phyloP scores from a whole-genome alignment of 2,888 invertebrate genomes.

The Microctonus aethiopoides region DNA sequence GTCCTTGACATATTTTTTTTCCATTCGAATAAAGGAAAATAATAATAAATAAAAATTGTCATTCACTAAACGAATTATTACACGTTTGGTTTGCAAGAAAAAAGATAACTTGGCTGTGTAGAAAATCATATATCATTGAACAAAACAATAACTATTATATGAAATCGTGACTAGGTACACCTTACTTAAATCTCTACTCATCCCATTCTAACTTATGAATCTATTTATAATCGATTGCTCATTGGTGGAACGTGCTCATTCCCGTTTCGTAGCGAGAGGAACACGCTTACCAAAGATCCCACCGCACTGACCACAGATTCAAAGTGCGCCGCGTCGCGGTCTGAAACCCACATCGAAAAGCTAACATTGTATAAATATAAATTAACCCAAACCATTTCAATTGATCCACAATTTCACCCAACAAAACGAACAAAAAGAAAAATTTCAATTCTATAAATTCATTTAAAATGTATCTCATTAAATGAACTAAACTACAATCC shows the following conservation, averaged over 20 bases:
- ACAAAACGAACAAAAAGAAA: background rate
- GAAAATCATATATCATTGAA: no score
- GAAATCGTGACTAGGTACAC: background rate
- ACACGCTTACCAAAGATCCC: conserved; percentile 5
- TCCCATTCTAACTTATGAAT: conserved; percentile 19
- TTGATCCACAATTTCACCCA: background rate
- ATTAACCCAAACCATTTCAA: background rate
- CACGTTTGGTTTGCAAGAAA: no score
- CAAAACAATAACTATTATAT: no score
- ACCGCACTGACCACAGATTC: conserved; percentile 10
- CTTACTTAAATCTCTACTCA: background rate
- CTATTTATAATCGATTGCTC: conserved; percentile 30
- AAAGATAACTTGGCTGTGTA: no score
- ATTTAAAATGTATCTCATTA: background rate
- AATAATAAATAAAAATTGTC: background rate
- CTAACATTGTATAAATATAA: background rate
- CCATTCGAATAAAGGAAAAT: background rate
- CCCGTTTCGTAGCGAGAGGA: background rate
- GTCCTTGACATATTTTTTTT: background rate
- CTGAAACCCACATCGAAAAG: background rate
- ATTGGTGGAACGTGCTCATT: conserved; percentile 22
- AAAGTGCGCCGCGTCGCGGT: background rate
- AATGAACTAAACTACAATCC: no score
- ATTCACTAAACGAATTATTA: background rate
- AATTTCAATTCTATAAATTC: background rate